Conservation (phyloP, 2,797 vertebrate genomes). For the Esox masquinongy region DNA sequence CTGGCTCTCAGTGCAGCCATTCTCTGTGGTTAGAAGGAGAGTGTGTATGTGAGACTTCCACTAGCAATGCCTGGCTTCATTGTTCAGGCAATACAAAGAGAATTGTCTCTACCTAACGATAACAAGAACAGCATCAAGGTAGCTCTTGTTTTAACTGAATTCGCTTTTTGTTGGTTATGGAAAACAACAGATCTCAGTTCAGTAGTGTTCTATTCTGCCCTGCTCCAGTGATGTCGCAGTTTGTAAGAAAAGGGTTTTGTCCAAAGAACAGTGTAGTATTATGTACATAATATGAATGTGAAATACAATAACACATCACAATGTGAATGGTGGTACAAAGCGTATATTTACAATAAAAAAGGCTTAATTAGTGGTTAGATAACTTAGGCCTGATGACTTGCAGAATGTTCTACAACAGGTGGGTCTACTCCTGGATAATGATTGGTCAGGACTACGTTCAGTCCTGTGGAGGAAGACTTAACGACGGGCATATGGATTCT, state of each 20-base stretch:
- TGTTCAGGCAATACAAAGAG: conserved; percentile 45
- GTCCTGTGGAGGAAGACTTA: conserved; percentile 32
- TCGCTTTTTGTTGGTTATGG: conserved; percentile 28
- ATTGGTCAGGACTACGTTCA: background rate
- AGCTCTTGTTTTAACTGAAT: conserved; percentile 11
- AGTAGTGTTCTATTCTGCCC: background rate
- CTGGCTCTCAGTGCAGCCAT: conserved; percentile 5
- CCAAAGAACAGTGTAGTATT: background rate
- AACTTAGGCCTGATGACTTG: conserved; percentile 31
- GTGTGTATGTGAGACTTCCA: conserved; percentile 40
- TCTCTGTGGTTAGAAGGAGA: conserved; percentile 8
- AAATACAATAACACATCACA: background rate
- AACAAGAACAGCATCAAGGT: background rate
- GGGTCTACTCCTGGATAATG: too few relatives aligned
- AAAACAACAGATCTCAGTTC: conserved; percentile 22
- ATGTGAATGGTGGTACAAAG: background rate
- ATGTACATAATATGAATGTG: background rate
- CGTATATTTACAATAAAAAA: conserved; percentile 2
- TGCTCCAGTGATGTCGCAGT: background rate
- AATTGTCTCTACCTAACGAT: conserved; percentile 47
- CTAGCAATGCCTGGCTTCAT: conserved; percentile 32
- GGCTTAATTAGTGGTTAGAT: conserved; percentile 25
- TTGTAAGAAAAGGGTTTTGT: background rate
- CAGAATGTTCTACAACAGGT: conserved; percentile 2
- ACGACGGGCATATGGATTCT: conserved; percentile 24